Evolutionary conservation across 2,797 vertebrate genomes (phyloP).

Genomic region (Anguilla marmorata): DNA sequence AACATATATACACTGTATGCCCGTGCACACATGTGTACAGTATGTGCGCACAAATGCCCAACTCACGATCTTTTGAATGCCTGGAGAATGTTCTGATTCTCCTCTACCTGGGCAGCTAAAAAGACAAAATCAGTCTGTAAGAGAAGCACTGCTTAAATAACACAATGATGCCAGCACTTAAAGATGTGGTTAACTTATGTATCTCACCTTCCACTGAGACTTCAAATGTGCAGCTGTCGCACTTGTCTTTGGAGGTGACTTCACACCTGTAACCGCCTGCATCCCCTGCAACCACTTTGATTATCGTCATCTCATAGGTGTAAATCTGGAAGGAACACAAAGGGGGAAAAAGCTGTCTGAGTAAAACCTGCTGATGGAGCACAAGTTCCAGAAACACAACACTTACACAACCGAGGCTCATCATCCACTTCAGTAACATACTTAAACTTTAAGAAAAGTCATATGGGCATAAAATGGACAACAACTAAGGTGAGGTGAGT

Average conservation of each 20-base stretch:
- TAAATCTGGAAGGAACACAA: conserved; percentile 71
- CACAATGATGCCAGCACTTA: conserved; percentile 29
- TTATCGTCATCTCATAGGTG: conserved; percentile 78
- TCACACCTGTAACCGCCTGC: conserved; percentile 84
- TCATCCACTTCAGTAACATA: neutral
- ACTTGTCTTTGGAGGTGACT: conserved; percentile 81
- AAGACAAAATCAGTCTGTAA: conserved; percentile 24
- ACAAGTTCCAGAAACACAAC: neutral
- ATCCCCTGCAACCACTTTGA: conserved; percentile 73
- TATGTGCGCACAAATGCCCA: conserved; percentile 2
- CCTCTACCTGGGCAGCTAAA: conserved; percentile 64
- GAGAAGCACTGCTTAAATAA: conserved; percentile 40
- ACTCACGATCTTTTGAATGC: conserved; percentile 77
- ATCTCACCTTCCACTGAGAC: conserved; percentile 79
- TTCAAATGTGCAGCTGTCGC: conserved; percentile 83
- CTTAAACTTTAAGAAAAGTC: neutral
- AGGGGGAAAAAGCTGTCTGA: conserved; percentile 14
- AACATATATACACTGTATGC: conserved; percentile 2
- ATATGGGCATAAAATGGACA: neutral
- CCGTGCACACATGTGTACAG: neutral
- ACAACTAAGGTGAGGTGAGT: neutral
- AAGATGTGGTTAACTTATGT: neutral
- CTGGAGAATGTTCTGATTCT: conserved; percentile 67
- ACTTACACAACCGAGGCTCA: neutral
- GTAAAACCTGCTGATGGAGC: neutral